Evolutionary conservation across 2,888 invertebrate species (phyloP), one percentile per base, ranked within the genome.

Genomic region (Stegophylla sp.): DNA sequence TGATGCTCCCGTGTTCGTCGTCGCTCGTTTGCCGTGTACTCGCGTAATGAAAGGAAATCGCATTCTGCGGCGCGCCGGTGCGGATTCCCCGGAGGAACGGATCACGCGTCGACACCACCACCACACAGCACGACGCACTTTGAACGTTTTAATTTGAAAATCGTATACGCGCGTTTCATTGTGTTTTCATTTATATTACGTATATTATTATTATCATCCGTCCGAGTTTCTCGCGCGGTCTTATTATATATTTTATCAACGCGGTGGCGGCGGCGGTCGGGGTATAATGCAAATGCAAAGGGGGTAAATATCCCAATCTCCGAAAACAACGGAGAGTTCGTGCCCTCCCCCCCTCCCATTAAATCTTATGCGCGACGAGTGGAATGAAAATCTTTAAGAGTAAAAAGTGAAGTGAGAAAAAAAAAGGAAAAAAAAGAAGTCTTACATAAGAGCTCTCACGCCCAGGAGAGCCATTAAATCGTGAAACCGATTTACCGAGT

Each of bases 41-140:
- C n/a, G n/a, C 51, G 51, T 69, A 69, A 69, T 69, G 69, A 69
- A 51, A 69, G 69, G 51, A 69, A 69, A 69, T 69, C 51, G 69
- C 20, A 51, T 69, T 69, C 51, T 26, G 51, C 9, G 26, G 3
- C 5, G 15, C 12, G 28, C n/a, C n/a, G n/a, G n/a, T n/a, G 20
- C 34, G 69, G 51, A 69, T 69, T 69, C 69, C 69, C 69, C 69
- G 51, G 34, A 69, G 69, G 51, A 69, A 28, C 69, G 69, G 51
- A 53, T 51, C 69, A 51, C 51, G 28, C 51, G 28, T 34, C 51
- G 69, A 2, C 28, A 20, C 41, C 69, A 13, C 48, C 12, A 48
- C 48, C 20, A 28, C 51, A 69, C n/a, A n/a, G 34, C 34, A 34
- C 34, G 34, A 51, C 20, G 20, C 51, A 69, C 26, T 69, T 51